Conservation (phyloP, 2,888 invertebrate species). For the Sarcophaga caerulescens region DNA sequence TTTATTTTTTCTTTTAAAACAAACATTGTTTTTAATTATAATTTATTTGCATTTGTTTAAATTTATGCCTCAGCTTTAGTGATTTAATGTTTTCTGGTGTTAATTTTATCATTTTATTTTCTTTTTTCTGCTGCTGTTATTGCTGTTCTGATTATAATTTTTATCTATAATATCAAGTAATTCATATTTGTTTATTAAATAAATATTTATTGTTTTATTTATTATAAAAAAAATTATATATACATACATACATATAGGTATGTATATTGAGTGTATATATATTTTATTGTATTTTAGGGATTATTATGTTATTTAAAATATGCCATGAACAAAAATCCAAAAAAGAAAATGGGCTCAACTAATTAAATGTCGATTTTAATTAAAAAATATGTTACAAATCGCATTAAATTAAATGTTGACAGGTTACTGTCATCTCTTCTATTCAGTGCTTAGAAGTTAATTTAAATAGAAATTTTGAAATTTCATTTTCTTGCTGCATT, state of each 20-base stretch:
- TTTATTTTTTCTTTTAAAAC: background rate
- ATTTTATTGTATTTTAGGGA: slow-evolving; percentile 4
- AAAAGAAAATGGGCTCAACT: slow-evolving; percentile 2
- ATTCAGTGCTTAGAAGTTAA: too few relatives aligned
- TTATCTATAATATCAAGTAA: slow-evolving; percentile 13
- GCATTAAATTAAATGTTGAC: slow-evolving; percentile 36
- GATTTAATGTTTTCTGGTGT: slow-evolving; percentile 22
- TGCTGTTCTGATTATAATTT: too few relatives aligned
- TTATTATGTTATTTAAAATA: slow-evolving; percentile 17
- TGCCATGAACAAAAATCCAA: background rate
- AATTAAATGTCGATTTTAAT: slow-evolving; percentile 21
- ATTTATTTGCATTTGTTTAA: slow-evolving; percentile 18
- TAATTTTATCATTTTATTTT: background rate
- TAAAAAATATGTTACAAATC: slow-evolving; percentile 23
- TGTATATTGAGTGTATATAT: too few relatives aligned
- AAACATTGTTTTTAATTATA: slow-evolving; percentile 33
- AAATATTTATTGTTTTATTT: too few relatives aligned
- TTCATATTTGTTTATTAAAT: slow-evolving; percentile 20
- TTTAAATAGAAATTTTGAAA: too few relatives aligned
- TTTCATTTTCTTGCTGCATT: too few relatives aligned
- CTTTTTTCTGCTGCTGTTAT: too few relatives aligned
- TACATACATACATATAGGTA: too few relatives aligned
- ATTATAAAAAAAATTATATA: too few relatives aligned
- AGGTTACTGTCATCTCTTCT: slow-evolving; percentile 9
- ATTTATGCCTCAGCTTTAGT: slow-evolving; percentile 7